These are phyloP conservation scores for Mallotus villosus DNA, from an alignment of 2,797 vertebrate genomes.

Conservation along the genomic window DNA sequence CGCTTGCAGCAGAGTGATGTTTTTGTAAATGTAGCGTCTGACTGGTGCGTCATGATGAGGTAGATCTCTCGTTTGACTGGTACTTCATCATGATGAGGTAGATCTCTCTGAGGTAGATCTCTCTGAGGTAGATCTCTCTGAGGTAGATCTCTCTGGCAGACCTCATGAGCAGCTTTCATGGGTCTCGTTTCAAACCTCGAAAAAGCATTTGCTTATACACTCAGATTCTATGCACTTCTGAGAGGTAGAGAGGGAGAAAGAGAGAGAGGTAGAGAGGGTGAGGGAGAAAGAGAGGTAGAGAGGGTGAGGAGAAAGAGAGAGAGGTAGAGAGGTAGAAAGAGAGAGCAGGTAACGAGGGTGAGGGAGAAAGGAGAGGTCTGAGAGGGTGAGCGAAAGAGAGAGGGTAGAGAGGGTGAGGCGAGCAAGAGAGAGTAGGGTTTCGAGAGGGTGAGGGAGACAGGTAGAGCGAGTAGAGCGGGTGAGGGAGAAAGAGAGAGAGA, in stretches of 20 bases:
- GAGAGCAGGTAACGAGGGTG: no score
- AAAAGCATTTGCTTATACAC: no score
- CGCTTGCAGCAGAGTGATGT: conserved; percentile 38
- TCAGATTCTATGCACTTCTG: no score
- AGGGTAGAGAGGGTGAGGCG: no score
- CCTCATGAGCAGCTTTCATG: no score
- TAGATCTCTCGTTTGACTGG: conserved; percentile 16
- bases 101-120: conserved; percentile 28
- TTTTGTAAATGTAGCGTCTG: conserved; percentile 55
- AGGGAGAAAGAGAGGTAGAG: no score
- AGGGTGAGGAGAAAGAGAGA: no score
- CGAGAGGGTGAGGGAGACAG: neutral
- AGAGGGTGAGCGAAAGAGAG: no score
- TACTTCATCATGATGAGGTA: no score
- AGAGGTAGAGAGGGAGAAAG: neutral
- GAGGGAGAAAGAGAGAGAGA: conserved; percentile 15
- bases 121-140: conserved; percentile 34
- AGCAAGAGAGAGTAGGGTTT: neutral
- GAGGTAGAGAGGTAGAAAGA: no score
- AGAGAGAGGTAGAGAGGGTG: no score
- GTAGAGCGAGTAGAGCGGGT: neutral
- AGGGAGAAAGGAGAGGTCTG: no score
- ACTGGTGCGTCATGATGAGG: conserved; percentile 40
- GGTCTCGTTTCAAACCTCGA: neutral
- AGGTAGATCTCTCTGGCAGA: conserved; percentile 27